These are phyloP conservation scores for Pseudochirops cupreus DNA, from an alignment of 2,797 vertebrate species.

Conservation along the genomic window DNA sequence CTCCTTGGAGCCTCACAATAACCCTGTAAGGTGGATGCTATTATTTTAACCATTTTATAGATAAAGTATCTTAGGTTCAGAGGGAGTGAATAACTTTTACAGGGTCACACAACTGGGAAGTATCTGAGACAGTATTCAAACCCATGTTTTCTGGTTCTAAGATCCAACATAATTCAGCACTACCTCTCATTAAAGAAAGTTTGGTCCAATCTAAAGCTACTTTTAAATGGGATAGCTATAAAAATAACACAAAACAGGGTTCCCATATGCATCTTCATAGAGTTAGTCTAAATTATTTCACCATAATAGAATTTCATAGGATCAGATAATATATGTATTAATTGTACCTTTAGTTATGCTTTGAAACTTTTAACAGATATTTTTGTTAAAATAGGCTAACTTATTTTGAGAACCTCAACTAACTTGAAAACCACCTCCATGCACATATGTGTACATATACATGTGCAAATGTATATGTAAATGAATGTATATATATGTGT, in stretches of 20 bases:
- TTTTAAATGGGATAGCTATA: conserved; percentile 1
- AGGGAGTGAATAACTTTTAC: not conserved
- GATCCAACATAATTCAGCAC: not conserved
- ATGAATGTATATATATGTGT: not conserved
- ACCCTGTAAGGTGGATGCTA: not conserved
- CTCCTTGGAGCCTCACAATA: not conserved
- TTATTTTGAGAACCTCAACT: not conserved
- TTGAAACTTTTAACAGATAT: not conserved
- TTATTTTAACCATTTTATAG: not conserved
- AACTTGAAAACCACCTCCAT: conserved; percentile 9
- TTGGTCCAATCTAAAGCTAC: not conserved
- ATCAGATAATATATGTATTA: not conserved
- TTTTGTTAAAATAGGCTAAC: conserved; percentile 22
- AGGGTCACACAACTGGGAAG: not conserved
- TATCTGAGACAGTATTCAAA: not conserved
- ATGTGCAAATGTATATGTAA: not conserved
- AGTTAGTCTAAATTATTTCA: conserved; percentile 7
- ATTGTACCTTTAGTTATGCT: not conserved
- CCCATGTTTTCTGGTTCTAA: not conserved
- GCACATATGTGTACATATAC: not conserved
- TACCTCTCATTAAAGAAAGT: not conserved
- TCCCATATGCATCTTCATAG: not conserved
- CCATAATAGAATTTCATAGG: not conserved
- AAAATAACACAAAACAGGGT: conserved; percentile 3
- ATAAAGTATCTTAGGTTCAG: not conserved